Base-by-base conservation (phyloP, 1,140 invertebrate genomes). In the Heliconius congener region DNA sequence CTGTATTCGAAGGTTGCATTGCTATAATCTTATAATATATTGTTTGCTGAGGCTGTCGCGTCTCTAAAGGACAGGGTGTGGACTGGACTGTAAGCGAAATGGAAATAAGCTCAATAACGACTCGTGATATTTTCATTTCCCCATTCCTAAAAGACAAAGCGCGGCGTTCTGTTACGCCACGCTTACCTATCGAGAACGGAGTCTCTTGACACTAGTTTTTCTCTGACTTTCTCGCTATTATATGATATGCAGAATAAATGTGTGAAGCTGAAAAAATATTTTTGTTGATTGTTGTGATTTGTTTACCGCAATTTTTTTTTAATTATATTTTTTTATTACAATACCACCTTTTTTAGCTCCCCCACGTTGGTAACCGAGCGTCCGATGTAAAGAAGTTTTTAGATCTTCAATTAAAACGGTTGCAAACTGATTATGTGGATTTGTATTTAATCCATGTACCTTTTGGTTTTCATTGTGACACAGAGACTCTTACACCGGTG, bases 381-480 rank as follows among this genome's bases (percentile, higher is more conserved):
- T 95, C 96, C 3, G 96, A 96, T 76, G 97, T 98, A 19, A 95
- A 96, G 81, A 96, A 96, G 60, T 97, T 96, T 81, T 89, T 98
- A 27, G 96, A 96, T 55, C 91, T 96, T 74, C 98, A 98, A 1
- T 90, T 99, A 39, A 92, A 96, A 73, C 96, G 96, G 57, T 92
- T 98, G n/a, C 96, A 97, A 82, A 86, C 98, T 75, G 96, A 97
- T 77, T 99, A 98, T 87, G 90, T 99, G 4, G 98, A 99, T 87
- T 95, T 99, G 77, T 98, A 98, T 90, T 93, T 99, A 13, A 95
- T 98, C 75, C 98, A 99, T 82, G 96, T 96, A 39, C 98, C 98
- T 0, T 97, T 98, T 88, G 96, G 95, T 3, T 96, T 97, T 78
- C 89, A 94, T 81, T 95, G 96, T 83, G 84, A 96, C 34, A 88